Base-by-base conservation (phyloP, 2,888 invertebrate species). In the Tetropium fuscum region DNA sequence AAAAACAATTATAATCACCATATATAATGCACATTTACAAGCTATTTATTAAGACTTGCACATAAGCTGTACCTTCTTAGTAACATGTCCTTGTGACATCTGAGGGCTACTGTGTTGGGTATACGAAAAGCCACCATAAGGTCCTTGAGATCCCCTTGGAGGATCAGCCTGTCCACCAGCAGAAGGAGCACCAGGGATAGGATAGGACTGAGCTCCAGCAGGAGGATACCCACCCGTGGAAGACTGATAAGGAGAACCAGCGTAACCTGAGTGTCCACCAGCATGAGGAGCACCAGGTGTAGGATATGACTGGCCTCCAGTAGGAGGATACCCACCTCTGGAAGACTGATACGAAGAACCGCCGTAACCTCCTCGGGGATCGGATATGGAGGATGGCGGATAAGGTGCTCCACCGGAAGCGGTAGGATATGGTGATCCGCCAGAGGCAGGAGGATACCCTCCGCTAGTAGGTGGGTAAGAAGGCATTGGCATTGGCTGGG, bases 401-500 rank as follows among this genome's bases (percentile, higher is more conserved):
- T 58, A 49, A n/a, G 68, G 63, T 3, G 32, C 36, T 25, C 62
- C 60, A 8, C 64, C 58, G 11, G 53, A 27, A 10, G 64, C 36
- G 38, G 64, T 41, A 32, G 67, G 64, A 40, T 68, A 67, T 8
- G 54, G 18, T 16, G 49, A 32, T n/a, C 55, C 57, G 8, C 61
- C 63, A 11, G 32, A 59, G 15, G 68, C 66, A 79, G 73, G 60
- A 53, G 76, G 74, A 56, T 73, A 73, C 19, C 69, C 73, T 80
- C 84, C 53, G 20, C 75, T 68, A 40, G 69, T 66, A 48, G 74
- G 65, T 27, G 69, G 74, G 60, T 72, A 71, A 22, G 66, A 44
- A 38, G 72, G 73, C 56, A 74, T 73, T 76, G 81, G 81, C 82
- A 84, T 73, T 30, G 78, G 70, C 83, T 84, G 77, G 76, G 86